These are phyloP conservation scores for Microcebus griseorufus DNA, from an alignment of 2,113 vertebrate genomes.

Conservation along the genomic window DNA sequence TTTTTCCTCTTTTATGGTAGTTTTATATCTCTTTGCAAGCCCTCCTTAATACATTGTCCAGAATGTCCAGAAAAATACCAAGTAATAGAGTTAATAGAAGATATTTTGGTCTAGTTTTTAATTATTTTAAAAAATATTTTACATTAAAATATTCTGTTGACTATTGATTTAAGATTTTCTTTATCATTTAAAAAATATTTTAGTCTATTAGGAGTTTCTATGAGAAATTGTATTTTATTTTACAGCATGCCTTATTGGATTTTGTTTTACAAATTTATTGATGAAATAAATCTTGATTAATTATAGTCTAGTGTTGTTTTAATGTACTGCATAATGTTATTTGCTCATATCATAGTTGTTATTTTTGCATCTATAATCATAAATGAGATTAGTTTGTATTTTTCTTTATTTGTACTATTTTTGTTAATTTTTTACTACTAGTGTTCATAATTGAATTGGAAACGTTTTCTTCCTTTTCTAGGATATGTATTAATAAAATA, in stretches of 20 bases:
- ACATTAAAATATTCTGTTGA: not conserved
- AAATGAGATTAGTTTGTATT: conserved; percentile 37
- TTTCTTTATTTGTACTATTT: conserved; percentile 36
- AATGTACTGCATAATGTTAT: conserved; percentile 42
- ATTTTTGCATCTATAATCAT: conserved; percentile 32
- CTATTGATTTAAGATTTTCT: not conserved
- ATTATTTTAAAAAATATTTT: conserved; percentile 1
- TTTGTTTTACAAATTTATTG: conserved; percentile 32
- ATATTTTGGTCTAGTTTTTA: conserved; percentile 16
- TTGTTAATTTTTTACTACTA: conserved; percentile 26
- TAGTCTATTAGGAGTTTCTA: conserved; percentile 21
- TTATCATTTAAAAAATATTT: conserved; percentile 13
- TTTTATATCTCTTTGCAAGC: not conserved
- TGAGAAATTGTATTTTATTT: conserved; percentile 26
- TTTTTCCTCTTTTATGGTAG: not conserved
- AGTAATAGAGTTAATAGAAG: not conserved
- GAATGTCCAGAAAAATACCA: conserved; percentile 6
- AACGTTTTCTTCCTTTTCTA: not conserved
- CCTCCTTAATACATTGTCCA: not conserved
- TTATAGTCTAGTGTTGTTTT: conserved; percentile 40
- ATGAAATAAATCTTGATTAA: conserved; percentile 48
- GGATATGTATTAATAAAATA: not conserved
- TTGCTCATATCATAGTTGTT: conserved; percentile 32
- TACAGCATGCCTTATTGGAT: not conserved
- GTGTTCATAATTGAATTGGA: not conserved